Percentiles rank a stretch among this genome's conserved stretches.
Evolutionary conservation across 2,797 vertebrate genomes (phyloP).

Genomic region (Rallus crepitans): DNA sequence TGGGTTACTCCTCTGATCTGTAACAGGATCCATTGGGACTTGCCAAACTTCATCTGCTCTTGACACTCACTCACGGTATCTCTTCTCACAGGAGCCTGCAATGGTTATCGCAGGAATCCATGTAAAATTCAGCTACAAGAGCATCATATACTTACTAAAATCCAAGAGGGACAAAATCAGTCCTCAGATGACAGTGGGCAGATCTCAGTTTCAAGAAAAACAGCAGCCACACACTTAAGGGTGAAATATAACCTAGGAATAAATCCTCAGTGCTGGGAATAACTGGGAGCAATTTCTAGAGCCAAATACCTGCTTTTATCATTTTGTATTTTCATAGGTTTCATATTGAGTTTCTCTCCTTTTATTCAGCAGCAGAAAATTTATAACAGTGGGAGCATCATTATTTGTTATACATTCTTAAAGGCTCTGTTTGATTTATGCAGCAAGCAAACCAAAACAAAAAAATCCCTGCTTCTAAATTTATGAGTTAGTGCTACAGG

Average conservation of each 20-base stretch:
- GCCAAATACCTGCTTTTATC: constrained; percentile 17
- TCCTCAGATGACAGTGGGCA: neutral
- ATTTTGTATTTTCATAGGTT: constrained; percentile 27
- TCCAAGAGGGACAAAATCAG: neutral
- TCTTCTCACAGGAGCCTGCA: constrained; percentile 31
- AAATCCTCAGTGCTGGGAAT: neutral
- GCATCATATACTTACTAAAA: neutral
- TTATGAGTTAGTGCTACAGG: constrained; percentile 22
- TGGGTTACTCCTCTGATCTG: constrained; percentile 47
- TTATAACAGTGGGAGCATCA: constrained; percentile 28
- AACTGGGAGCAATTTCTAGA: constrained; percentile 21
- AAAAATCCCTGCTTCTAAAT: constrained; percentile 11
- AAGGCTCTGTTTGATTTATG: constrained; percentile 45
- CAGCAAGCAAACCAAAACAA: constrained; percentile 23
- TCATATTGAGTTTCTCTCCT: neutral
- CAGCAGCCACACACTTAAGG: constrained; percentile 8
- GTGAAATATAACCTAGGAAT: constrained; percentile 12
- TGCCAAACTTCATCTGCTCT: constrained; percentile 47
- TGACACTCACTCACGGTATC: neutral
- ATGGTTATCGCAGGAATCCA: constrained; percentile 7
- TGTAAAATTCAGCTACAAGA: constrained; percentile 42
- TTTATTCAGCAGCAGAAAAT: constrained; percentile 34
- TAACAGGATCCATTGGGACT: constrained; percentile 42
- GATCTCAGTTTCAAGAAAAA: constrained; percentile 28
- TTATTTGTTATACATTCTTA: constrained; percentile 43